Evolutionary conservation across 2,797 vertebrate species (phyloP), one percentile per base, ranked within the genome.

Genomic region (Thripadectes ignobilis): DNA sequence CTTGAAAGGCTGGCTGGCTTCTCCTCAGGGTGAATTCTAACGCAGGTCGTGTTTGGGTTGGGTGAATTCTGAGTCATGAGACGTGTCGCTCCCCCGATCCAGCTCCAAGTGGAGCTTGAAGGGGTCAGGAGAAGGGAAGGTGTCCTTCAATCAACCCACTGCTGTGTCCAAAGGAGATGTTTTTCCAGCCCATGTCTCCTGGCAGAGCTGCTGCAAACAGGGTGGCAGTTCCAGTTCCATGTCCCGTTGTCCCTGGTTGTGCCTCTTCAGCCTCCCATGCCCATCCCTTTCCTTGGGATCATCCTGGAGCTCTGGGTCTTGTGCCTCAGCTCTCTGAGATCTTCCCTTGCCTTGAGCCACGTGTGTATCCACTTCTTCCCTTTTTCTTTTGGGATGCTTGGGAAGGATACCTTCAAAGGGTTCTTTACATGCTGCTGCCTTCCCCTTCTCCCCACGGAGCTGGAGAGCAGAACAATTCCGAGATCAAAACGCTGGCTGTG

Each of bases 321-420:
- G 22, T 7, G 46, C 22, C 22, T 46, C 46, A 12, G 21, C 7
- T 41, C 68, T 61, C 3, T 3, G 38, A 45, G 81, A 41, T 49
- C 39, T 65, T 52, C 92, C 82, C 66, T 66, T 71, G 43, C 88
- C 77, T 76, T n/a, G 3, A 74, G 24, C 76, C 14, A 0, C 22
- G 34, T 4, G 3, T 20, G 18, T 36, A 9, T 46, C 51, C 54
- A 0, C 11, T 77, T 12, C 27, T 27, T 7, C 48, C 29, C 12
- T 26, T 67, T 92, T 52, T 27, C 54, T 55, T 68, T 79, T 85
- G 48, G 52, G 55, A 63, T 38, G 17, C 30, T 51, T 55, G 34
- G 63, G 36, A 69, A 93, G 82, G 48, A 38, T 22, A 19, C 71
- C 84, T 94, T 94, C 90, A 96, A 94, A 95, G 67, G 38, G n/a